phyloP scores from a whole-genome alignment of 1,140 invertebrate species.

The Drosophila tristis region DNA sequence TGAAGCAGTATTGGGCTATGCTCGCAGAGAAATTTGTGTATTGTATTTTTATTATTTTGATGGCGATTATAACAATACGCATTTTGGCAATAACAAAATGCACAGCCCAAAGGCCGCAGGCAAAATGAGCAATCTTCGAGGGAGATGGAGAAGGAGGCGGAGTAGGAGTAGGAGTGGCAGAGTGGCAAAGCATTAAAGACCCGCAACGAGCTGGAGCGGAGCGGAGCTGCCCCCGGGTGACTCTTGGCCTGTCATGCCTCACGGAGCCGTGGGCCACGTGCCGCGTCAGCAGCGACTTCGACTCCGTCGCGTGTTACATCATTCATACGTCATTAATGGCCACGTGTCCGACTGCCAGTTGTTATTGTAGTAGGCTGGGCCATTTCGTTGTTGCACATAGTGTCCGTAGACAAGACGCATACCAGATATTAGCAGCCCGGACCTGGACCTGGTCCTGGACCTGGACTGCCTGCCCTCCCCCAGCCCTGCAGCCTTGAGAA shows the following conservation, averaged over 20 bases:
- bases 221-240: slow-evolving; percentile 15
- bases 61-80: slow-evolving; percentile 68
- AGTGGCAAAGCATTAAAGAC: slow-evolving; percentile 60
- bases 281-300: slow-evolving; percentile 49
- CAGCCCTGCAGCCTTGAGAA: slow-evolving; percentile 56
- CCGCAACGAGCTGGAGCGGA: slow-evolving; percentile 55
- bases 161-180: background rate
- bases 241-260: slow-evolving; percentile 61
- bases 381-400: slow-evolving; percentile 64
- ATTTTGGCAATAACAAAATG: slow-evolving; percentile 47
- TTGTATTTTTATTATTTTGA: slow-evolving; percentile 63
- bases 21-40: slow-evolving; percentile 32
- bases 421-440: slow-evolving; percentile 62
- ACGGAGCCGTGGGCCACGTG: slow-evolving; percentile 72
- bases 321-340: slow-evolving; percentile 84
- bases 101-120: slow-evolving; percentile 54
- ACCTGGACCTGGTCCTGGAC: no score
- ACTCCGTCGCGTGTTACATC: slow-evolving; percentile 84
- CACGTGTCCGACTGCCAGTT: slow-evolving; percentile 76
- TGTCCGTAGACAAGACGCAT: slow-evolving; percentile 31
- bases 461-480: background rate
- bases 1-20: slow-evolving; percentile 19
- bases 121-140: slow-evolving; percentile 63
- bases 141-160: background rate
- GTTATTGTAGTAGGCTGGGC: slow-evolving; percentile 77